Conservation (phyloP, 2,797 vertebrate genomes). For the Sitta carolinensis region DNA sequence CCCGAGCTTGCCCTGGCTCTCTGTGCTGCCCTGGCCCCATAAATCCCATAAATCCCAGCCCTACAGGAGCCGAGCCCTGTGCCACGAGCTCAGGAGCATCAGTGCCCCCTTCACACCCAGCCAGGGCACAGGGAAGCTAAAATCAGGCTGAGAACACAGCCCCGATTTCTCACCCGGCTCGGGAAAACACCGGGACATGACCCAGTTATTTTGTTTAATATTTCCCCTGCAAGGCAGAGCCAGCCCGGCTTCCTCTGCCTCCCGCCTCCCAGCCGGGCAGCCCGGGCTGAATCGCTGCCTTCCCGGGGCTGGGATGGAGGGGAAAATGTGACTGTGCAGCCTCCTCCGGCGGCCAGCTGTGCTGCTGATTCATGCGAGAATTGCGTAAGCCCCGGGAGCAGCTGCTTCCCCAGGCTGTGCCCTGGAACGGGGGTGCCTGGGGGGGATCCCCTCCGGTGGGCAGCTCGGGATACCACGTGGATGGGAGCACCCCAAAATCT, state of each 20-base stretch:
- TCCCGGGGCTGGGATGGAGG: background rate
- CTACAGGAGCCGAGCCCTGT: background rate
- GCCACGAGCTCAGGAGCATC: background rate
- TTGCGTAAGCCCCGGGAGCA: background rate
- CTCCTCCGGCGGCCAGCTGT: constrained; percentile 28
- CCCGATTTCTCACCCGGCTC: background rate
- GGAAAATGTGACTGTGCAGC: constrained; percentile 39
- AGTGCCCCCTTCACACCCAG: background rate
- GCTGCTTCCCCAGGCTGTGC: background rate
- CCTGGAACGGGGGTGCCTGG: fast-evolving
- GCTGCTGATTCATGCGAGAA: constrained; percentile 20
- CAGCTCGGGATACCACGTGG: background rate
- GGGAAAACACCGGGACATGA: background rate
- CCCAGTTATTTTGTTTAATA: background rate
- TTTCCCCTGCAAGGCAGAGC: constrained; percentile 8
- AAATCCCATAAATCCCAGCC: background rate
- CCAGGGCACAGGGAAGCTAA: background rate
- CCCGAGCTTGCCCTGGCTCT: background rate
- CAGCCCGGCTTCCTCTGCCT: constrained; percentile 17
- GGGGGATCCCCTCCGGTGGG: background rate
- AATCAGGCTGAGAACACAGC: background rate
- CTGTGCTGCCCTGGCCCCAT: background rate
- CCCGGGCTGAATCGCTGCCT: background rate
- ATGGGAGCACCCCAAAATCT: background rate
- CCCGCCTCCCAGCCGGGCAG: background rate